Evolutionary conservation across 1,140 invertebrate genomes (phyloP).

Genomic region (Trachymyrmex cornetzi): DNA sequence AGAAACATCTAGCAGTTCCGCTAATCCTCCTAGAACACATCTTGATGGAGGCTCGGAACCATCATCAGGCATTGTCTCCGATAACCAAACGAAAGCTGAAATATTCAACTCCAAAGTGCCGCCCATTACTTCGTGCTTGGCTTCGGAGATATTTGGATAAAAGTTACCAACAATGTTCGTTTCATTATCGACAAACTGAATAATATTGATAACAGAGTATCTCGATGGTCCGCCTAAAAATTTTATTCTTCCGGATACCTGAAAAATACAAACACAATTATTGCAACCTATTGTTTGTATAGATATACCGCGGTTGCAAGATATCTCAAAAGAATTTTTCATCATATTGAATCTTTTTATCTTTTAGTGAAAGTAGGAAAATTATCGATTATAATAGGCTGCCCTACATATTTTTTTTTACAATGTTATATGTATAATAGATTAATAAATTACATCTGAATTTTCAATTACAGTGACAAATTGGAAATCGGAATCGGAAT

Average conservation of each 20-base stretch:
- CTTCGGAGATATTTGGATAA: slow-evolving; percentile 87
- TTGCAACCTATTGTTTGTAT: neutral
- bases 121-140: slow-evolving; percentile 80
- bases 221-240: slow-evolving; percentile 91
- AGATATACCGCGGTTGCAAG: neutral
- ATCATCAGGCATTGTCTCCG: slow-evolving; percentile 89
- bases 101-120: slow-evolving; percentile 87
- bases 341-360: neutral
- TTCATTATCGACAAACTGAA: slow-evolving; percentile 89
- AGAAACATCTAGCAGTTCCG: slow-evolving; percentile 88
- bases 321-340: neutral
- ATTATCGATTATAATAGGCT: neutral
- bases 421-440: neutral
- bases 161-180: slow-evolving; percentile 89
- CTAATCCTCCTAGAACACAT: slow-evolving; percentile 90
- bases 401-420: neutral
- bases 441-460: too few relatives aligned
- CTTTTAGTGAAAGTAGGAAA: neutral
- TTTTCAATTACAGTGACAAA: too few relatives aligned
- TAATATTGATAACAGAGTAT: slow-evolving; percentile 90
- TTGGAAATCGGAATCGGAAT: too few relatives aligned
- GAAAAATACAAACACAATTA: neutral
- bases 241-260: slow-evolving; percentile 91
- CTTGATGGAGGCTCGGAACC: slow-evolving; percentile 88
- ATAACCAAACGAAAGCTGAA: slow-evolving; percentile 89